Conservation (phyloP, 2,888 invertebrate species). For the Sepiola atlantica region DNA sequence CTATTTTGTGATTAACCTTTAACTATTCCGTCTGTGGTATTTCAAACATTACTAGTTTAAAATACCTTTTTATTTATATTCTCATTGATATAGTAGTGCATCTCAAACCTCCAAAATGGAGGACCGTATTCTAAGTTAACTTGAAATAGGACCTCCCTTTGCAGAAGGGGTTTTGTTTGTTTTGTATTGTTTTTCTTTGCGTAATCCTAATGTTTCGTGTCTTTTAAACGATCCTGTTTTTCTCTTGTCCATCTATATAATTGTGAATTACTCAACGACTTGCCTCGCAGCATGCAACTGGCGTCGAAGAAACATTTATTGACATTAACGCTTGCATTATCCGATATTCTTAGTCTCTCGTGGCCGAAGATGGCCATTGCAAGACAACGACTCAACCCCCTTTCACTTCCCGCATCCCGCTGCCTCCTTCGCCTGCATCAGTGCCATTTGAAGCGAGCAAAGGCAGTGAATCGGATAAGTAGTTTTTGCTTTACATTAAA, state of each 20-base stretch:
- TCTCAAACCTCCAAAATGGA: too few species aligned
- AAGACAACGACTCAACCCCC: background rate
- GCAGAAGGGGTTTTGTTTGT: too few species aligned
- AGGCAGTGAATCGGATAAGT: constrained; percentile 9
- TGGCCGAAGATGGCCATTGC: background rate
- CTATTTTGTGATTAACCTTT: too few species aligned
- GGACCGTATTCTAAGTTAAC: too few species aligned
- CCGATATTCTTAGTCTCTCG: background rate
- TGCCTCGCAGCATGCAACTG: background rate
- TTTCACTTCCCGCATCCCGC: too few species aligned
- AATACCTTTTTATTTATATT: too few species aligned
- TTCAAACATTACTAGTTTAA: too few species aligned
- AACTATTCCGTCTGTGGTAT: too few species aligned
- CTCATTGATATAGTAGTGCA: too few species aligned
- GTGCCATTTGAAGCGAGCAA: constrained; percentile 10
- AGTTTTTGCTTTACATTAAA: constrained; percentile 32
- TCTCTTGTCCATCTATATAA: background rate
- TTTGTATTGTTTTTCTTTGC: background rate
- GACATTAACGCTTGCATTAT: background rate
- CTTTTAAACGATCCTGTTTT: background rate
- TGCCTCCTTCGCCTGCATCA: background rate
- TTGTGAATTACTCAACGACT: background rate
- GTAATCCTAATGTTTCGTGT: background rate
- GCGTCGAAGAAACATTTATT: background rate
- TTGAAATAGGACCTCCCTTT: too few species aligned